Base-by-base conservation (phyloP, 2,888 invertebrate species). In the Adela reaumurella region DNA sequence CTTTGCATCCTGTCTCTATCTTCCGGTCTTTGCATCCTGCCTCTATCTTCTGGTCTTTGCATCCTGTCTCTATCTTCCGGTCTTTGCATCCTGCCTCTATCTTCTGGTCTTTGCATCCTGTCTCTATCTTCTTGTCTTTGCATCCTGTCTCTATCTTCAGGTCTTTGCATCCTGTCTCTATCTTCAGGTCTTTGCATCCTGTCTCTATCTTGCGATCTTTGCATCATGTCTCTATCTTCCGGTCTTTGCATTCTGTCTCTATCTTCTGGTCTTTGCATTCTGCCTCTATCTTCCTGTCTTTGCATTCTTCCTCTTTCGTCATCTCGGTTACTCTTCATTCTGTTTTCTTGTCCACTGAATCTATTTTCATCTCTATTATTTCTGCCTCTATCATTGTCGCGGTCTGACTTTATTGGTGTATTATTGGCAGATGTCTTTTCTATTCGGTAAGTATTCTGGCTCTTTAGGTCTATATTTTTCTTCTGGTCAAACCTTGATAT, bases 361-460 rank as follows among this genome's bases (percentile, higher is more conserved):
- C 74, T 51, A 60, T 63, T 46, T 70, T 44, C 2, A 16, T 44
- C 17, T 11, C n/a, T 46, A 18, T 43, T 29, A 18, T 43, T 18
- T 43, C n/a, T 44, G 16, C 69, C 35, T 71, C 67, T 51, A 60
- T 63, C 47, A 70, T 44, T 1, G 11, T 44, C 17, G 3, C n/a
- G 42, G 18, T 43, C 29, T 6, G 42, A n/a, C 19, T 35, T 35
- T 11, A 14, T 35, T 35, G 3, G 35, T 35, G 3, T 35, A 35
- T 77, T 74, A 57, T 69, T 68, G 1, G 63, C 65, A 50, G 74
- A n/a, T n/a, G n/a, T 76, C 54, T 70, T 74, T 54, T 77, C 78
- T 77, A 81, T 78, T 62, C 80, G 70, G 54, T 72, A 73, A n/a
- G 74, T 73, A 50, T 74, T 77, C 56, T 77, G 74, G 56, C 65